A percentile compares a stretch with the other conserved stretches of the same genome.
Evolutionary conservation across 2,113 vertebrate species (phyloP).

Genomic region (Phylloscopus trochiloides): DNA sequence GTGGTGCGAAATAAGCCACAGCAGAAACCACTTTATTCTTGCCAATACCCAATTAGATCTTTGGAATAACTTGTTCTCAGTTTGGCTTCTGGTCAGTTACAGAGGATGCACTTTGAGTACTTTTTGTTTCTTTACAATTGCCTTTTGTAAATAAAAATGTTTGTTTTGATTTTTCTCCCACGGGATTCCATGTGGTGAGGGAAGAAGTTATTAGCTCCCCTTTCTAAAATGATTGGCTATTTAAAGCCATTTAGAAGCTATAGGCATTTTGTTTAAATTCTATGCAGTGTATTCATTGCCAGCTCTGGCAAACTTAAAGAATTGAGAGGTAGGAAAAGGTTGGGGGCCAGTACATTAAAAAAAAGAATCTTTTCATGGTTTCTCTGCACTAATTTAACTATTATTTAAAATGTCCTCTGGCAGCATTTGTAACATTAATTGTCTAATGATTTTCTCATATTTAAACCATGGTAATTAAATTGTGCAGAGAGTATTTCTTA

Average conservation of each 20-base stretch:
- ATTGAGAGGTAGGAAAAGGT: background rate
- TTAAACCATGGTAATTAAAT: slow-evolving; percentile 26
- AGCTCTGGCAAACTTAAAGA: background rate
- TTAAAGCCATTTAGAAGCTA: background rate
- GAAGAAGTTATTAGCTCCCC: background rate
- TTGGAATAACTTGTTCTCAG: background rate
- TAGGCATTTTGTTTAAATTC: background rate
- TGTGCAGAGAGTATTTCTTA: background rate
- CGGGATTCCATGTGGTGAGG: background rate
- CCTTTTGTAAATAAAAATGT: background rate
- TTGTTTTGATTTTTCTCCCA: background rate
- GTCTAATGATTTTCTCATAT: slow-evolving; percentile 19
- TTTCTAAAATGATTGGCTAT: background rate
- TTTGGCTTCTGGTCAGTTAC: background rate
- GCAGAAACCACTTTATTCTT: background rate
- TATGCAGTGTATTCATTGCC: background rate
- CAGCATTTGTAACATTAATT: background rate
- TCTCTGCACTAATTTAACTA: background rate
- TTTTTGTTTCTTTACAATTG: background rate
- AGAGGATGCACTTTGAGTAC: background rate
- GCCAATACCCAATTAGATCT: background rate
- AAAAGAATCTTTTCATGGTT: background rate
- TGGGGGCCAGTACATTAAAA: background rate
- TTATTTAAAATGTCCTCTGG: background rate
- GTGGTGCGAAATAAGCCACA: background rate